phyloP scores from a whole-genome alignment of 53 echinoderm and acorn worm genomes.

The Zoroaster sp. region DNA sequence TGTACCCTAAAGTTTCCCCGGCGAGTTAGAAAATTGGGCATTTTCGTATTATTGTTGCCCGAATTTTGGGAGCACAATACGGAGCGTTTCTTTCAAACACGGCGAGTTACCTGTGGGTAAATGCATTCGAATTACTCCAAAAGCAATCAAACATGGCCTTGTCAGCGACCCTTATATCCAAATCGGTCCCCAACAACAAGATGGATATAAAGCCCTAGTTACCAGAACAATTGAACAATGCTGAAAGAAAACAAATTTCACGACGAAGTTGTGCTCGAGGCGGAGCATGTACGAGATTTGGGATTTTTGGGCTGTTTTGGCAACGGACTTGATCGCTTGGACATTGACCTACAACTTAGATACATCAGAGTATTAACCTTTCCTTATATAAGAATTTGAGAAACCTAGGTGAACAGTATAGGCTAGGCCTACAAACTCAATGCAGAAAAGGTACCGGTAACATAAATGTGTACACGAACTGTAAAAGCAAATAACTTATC shows the following conservation, averaged over 20 bases:
- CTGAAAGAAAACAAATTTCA: slow-evolving; percentile 52
- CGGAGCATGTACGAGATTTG: slow-evolving; percentile 41
- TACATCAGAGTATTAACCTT: not conserved
- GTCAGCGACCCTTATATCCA: slow-evolving; percentile 19
- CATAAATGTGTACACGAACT: too few species aligned
- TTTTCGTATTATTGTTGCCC: slow-evolving; percentile 26
- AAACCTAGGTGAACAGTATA: too few species aligned
- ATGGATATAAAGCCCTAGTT: slow-evolving; percentile 26
- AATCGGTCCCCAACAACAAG: slow-evolving; percentile 7
- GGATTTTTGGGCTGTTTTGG: not conserved
- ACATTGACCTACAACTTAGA: slow-evolving; percentile 18
- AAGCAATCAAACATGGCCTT: not conserved
- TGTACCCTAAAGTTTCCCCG: not conserved
- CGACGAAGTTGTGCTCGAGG: slow-evolving; percentile 9
- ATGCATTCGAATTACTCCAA: not conserved
- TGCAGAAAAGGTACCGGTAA: not conserved
- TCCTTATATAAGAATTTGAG: not conserved
- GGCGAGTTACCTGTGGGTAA: slow-evolving; percentile 1
- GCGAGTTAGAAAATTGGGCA: not conserved
- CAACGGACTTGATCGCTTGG: slow-evolving; percentile 24
- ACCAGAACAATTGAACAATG: slow-evolving; percentile 13
- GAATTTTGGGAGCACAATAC: slow-evolving; percentile 26
- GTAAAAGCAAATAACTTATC: too few species aligned
- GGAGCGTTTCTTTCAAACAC: slow-evolving; percentile 16
- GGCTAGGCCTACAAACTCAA: not conserved